Evolutionary conservation across 2,888 invertebrate genomes (phyloP), one percentile per base, ranked within the genome.

Genomic region (Beris morrisii): DNA sequence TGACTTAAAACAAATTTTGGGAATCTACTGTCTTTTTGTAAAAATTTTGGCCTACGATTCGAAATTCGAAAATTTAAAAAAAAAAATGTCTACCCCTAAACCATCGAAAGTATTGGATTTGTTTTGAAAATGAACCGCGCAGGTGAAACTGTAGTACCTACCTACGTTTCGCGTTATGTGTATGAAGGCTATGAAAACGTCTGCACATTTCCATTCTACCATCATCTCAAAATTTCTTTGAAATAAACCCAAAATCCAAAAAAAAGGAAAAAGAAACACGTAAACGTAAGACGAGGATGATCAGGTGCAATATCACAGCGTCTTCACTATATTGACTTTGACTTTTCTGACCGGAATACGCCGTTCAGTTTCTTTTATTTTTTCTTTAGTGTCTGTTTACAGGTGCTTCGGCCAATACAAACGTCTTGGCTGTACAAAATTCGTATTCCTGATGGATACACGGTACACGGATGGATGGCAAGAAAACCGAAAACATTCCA

Each of bases 341-440:
- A 56, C 56, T 56, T 56, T 43, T 56, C 56, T 56, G 56, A 56
- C 56, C 56, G 56, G 38, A 56, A 56, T 56, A 38, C 56, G 15
- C 6, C 15, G 43, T 56, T 43, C 43, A 56, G 56, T 56, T 56
- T 43, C 38, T 38, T 9, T 56, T n/a, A 9, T 43, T 56, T 15
- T 56, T 38, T 56, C 38, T 38, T 56, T 38, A 12, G 44, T 59
- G 66, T 58, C 31, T 59, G 52, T 12, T 58, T 66, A 66, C 66
- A 66, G 66, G 66, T 66, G 66, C 58, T 52, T 30, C 11, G 6
- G 4, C 32, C 56, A 56, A 43, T 32, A 7, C 32, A 43, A n/a
- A 3, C n/a, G 15, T 38, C 38, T 15, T 38, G 11, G 32, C 15
- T 15, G 43, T 9, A 43, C 43, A 13, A 12, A 52, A 52, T n/a